Evolutionary conservation across 1,140 invertebrate species (phyloP).

Genomic region (Drosophila paulistorum): DNA sequence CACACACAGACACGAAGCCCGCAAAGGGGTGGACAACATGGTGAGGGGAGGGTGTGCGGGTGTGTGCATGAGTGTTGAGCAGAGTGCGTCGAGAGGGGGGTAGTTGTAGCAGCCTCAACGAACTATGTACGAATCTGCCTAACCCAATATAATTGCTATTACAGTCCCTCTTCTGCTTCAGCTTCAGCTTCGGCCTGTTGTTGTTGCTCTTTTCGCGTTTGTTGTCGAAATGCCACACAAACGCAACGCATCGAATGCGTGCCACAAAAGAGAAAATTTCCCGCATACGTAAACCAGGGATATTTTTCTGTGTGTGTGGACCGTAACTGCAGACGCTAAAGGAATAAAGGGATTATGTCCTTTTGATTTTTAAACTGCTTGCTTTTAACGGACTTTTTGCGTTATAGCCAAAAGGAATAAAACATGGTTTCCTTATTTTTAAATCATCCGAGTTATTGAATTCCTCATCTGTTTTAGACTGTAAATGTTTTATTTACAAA

Average conservation of each 20-base stretch:
- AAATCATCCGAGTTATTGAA: too few species aligned
- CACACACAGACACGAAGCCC: conserved; percentile 36
- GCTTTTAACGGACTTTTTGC: neutral
- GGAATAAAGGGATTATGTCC: conserved; percentile 28
- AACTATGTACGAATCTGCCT: conserved; percentile 57
- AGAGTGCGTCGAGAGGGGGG: neutral
- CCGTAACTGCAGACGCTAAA: conserved; percentile 16
- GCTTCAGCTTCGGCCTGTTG: conserved; percentile 33
- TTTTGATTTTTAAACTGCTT: neutral
- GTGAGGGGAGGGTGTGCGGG: neutral
- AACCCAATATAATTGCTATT: conserved; percentile 76
- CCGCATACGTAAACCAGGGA: conserved; percentile 1
- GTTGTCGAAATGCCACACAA: conserved; percentile 19
- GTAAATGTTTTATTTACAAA: too few species aligned
- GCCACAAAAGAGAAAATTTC: conserved; percentile 66
- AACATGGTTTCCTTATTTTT: too few species aligned
- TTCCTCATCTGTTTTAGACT: too few species aligned
- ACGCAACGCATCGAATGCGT: conserved; percentile 40
- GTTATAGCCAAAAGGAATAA: neutral
- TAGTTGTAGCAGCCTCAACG: neutral
- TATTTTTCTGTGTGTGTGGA: conserved; percentile 20
- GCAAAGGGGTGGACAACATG: neutral
- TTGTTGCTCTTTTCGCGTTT: conserved; percentile 61
- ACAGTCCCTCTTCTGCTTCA: conserved; percentile 47
- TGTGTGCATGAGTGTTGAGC: neutral